phyloP scores from a whole-genome alignment of 2,797 vertebrate genomes.

The Pipistrellus kuhlii region DNA sequence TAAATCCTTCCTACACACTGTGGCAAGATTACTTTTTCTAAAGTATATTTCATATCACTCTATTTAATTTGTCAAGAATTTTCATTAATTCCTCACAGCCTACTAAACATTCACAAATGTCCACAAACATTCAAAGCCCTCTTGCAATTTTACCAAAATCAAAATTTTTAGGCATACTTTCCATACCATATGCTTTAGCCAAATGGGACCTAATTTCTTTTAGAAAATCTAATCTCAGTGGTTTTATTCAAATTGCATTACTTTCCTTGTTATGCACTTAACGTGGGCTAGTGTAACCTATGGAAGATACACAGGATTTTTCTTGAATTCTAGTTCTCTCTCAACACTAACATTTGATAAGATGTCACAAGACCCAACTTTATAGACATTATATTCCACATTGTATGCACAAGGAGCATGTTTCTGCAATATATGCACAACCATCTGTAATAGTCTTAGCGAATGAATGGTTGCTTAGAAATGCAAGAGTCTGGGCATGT shows the following conservation, averaged over 20 bases:
- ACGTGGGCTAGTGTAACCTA: not conserved
- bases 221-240: not conserved
- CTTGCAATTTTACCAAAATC: conserved; percentile 35
- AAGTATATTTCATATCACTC: not conserved
- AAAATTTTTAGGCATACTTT: not conserved
- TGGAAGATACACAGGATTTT: not conserved
- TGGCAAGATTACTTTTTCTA: conserved; percentile 20
- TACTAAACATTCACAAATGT: conserved; percentile 14
- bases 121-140: not conserved
- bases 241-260: conserved; percentile 38
- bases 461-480: not conserved
- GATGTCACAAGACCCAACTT: not conserved
- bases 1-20: not conserved
- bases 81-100: conserved; percentile 5
- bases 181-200: not conserved
- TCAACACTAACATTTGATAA: not conserved
- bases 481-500: not conserved
- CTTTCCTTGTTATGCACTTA: not conserved
- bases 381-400: not conserved
- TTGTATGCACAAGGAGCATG: not conserved
- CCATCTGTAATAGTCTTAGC: not conserved
- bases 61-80: conserved; percentile 37
- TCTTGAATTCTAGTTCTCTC: not conserved
- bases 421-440: not conserved
- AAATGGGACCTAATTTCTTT: not conserved